Evolutionary conservation across 2,113 vertebrate species (phyloP).

Genomic region (Mastomys coucha): DNA sequence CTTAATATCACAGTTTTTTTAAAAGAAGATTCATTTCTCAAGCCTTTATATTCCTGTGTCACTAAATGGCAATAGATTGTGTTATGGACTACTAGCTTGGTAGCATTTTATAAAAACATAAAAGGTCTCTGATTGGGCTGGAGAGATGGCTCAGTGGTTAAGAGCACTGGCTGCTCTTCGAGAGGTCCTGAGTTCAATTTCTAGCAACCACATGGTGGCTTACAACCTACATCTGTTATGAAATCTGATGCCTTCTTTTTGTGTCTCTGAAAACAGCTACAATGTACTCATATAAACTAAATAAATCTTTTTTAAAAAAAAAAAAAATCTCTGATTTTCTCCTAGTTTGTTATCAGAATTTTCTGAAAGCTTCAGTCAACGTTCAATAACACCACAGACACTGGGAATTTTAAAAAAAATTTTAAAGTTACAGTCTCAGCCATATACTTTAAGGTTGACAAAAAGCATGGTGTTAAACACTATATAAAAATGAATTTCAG

Average conservation of each 20-base stretch:
- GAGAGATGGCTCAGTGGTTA: too few species aligned
- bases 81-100: background rate
- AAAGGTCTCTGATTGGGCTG: background rate
- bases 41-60: background rate
- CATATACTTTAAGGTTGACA: background rate
- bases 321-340: background rate
- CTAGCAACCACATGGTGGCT: too few species aligned
- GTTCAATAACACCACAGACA: background rate
- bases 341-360: background rate
- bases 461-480: constrained; percentile 26
- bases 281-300: too few species aligned
- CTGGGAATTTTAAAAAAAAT: background rate
- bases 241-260: too few species aligned
- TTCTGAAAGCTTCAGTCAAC: background rate
- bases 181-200: too few species aligned
- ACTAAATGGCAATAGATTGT: background rate
- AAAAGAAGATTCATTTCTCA: background rate
- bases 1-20: background rate
- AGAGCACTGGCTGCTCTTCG: too few species aligned
- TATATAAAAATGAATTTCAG: constrained; percentile 45
- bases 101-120: background rate
- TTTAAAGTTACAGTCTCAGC: background rate
- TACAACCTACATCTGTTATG: too few species aligned
- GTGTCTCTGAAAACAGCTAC: too few species aligned
- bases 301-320: too few species aligned